Percentiles rank a stretch among this genome's conserved stretches.
Evolutionary conservation across 2,888 invertebrate genomes (phyloP).

Genomic region (Leptinotarsa tumamoca): DNA sequence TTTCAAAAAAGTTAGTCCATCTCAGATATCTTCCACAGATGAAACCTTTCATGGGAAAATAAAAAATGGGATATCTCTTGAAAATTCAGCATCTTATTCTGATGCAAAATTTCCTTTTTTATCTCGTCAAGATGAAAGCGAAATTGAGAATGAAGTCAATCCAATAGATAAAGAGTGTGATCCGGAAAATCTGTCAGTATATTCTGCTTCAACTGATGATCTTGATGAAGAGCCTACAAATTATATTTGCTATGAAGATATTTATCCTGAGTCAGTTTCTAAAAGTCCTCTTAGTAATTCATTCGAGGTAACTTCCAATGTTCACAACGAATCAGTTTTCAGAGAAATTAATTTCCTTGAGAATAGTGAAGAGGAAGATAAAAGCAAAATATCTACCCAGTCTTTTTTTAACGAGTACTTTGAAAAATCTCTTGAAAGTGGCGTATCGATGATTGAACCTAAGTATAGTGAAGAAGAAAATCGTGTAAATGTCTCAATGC

Average conservation of each 20-base stretch:
- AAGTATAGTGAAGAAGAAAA: not conserved
- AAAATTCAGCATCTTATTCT: not conserved
- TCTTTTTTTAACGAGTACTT: slow-evolving; percentile 58
- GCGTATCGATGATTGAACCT: not conserved
- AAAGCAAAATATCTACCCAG: slow-evolving; percentile 31
- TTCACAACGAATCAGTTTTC: not conserved
- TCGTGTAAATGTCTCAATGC: not conserved
- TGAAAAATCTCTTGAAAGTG: slow-evolving; percentile 33
- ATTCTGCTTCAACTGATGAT: slow-evolving; percentile 48
- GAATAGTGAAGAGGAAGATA: slow-evolving; percentile 24
- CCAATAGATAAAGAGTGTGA: slow-evolving; percentile 12
- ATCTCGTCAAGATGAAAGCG: not conserved
- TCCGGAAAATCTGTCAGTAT: slow-evolving; percentile 35
- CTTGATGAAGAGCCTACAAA: slow-evolving; percentile 44
- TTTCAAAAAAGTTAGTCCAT: slow-evolving; percentile 45
- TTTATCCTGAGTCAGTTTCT: slow-evolving; percentile 42
- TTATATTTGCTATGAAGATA: slow-evolving; percentile 47
- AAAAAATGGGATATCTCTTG: not conserved
- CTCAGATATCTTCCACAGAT: not conserved
- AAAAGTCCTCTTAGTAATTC: slow-evolving; percentile 33
- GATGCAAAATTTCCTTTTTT: not conserved
- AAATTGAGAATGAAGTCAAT: not conserved
- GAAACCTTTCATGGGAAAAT: not conserved
- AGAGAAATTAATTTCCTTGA: not conserved
- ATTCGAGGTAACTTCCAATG: not conserved